A percentile compares a stretch with the other conserved stretches of the same genome.
Conservation (phyloP, 1,140 invertebrate genomes). For the Drusus annulatus region DNA sequence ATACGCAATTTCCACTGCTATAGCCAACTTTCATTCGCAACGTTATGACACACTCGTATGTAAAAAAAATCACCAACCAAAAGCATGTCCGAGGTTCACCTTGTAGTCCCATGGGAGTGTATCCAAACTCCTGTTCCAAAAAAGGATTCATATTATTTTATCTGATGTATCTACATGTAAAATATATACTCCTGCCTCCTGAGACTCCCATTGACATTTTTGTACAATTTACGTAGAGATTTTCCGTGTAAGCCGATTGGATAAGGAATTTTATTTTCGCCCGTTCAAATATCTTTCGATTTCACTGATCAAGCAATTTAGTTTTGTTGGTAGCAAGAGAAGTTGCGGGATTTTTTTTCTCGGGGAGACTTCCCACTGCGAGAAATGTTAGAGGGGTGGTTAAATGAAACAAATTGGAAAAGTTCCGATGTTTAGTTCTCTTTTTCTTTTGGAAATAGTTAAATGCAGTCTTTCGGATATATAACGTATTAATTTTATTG, state of each 20-base stretch:
- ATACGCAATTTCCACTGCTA: too few relatives aligned
- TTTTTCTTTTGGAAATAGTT: neutral
- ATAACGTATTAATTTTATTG: too few relatives aligned
- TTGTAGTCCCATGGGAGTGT: conserved; percentile 38
- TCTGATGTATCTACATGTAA: conserved; percentile 48
- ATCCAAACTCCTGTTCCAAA: conserved; percentile 42
- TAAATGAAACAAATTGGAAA: conserved; percentile 31
- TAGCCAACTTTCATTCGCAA: too few relatives aligned
- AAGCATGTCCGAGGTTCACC: conserved; percentile 41
- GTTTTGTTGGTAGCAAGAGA: conserved; percentile 41
- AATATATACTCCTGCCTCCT: conserved; percentile 38
- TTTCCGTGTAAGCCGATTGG: conserved; percentile 55
- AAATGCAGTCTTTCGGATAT: conserved; percentile 3
- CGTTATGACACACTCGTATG: too few relatives aligned
- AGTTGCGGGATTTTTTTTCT: conserved; percentile 5
- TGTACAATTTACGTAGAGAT: conserved; percentile 57
- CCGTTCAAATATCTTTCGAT: conserved; percentile 55
- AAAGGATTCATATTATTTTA: conserved; percentile 56
- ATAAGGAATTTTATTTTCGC: conserved; percentile 55
- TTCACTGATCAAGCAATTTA: conserved; percentile 55
- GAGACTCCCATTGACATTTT: conserved; percentile 53
- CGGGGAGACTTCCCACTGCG: conserved; percentile 1
- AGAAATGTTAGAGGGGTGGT: neutral
- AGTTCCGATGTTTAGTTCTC: neutral
- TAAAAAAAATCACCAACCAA: neutral